These are phyloP conservation scores for Thripadectes ignobilis DNA, from an alignment of 2,797 vertebrate species.

Conservation along the genomic window DNA sequence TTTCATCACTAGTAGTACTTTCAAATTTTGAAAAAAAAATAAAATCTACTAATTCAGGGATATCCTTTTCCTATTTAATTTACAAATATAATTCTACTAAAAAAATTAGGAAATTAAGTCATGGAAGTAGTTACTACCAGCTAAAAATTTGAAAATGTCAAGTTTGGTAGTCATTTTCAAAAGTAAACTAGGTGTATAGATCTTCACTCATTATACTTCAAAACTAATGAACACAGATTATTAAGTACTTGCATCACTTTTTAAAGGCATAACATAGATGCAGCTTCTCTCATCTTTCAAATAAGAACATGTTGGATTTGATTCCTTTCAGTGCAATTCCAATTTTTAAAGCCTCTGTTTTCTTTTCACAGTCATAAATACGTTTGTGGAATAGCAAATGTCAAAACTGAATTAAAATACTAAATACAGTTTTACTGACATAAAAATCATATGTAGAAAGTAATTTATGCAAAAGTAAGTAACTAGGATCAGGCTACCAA, in stretches of 20 bases:
- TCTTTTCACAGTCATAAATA: not conserved
- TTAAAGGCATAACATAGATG: not conserved
- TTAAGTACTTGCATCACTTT: not conserved
- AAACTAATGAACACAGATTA: not conserved
- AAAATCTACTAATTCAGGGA: fast-evolving
- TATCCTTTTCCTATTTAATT: not conserved
- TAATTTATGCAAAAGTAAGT: not conserved
- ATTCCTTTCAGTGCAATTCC: not conserved
- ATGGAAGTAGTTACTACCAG: not conserved
- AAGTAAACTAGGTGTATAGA: not conserved
- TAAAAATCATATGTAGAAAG: not conserved
- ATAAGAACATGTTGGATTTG: not conserved
- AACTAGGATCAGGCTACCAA: not conserved
- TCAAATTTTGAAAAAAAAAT: not conserved
- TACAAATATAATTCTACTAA: not conserved
- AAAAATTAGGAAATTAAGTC: not conserved
- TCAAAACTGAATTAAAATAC: not conserved
- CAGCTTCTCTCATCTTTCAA: not conserved
- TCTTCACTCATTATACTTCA: not conserved
- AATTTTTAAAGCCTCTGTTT: not conserved
- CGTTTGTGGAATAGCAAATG: not conserved
- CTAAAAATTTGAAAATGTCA: not conserved
- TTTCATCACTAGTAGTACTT: not conserved
- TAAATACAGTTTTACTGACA: not conserved
- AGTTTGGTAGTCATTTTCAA: not conserved